phyloP scores from a whole-genome alignment of 2,888 invertebrate species.

The Balanococcus diminutus region DNA sequence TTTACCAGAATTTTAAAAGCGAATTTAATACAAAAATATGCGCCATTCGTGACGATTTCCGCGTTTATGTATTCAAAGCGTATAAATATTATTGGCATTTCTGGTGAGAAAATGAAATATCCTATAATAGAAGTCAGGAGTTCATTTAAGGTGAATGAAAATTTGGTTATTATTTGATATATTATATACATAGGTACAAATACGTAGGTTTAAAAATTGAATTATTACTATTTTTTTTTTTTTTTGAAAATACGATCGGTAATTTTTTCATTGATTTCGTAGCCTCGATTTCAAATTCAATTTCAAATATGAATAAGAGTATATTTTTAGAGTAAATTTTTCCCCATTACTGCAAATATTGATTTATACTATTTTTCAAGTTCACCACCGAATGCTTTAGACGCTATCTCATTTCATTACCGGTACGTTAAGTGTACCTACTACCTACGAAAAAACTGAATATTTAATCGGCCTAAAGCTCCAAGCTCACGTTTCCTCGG shows the following conservation, averaged over 20 bases:
- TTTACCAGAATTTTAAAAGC: background rate
- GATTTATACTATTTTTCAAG: background rate
- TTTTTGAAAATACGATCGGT: no score
- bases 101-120: background rate
- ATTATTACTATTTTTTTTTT: no score
- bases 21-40: background rate
- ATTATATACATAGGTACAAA: no score
- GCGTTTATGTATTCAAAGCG: background rate
- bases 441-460: background rate
- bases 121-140: no score
- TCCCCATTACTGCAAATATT: background rate
- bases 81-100: background rate
- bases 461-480: background rate
- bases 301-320: no score
- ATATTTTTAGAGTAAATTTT: background rate
- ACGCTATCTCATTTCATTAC: background rate
- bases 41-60: background rate
- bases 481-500: background rate
- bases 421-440: background rate
- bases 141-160: background rate
- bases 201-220: no score
- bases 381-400: background rate
- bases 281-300: no score
- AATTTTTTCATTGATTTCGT: no score
- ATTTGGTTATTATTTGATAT: no score